Evolutionary conservation across 2,888 invertebrate genomes (phyloP).

Genomic region (Synergus umbraculus): DNA sequence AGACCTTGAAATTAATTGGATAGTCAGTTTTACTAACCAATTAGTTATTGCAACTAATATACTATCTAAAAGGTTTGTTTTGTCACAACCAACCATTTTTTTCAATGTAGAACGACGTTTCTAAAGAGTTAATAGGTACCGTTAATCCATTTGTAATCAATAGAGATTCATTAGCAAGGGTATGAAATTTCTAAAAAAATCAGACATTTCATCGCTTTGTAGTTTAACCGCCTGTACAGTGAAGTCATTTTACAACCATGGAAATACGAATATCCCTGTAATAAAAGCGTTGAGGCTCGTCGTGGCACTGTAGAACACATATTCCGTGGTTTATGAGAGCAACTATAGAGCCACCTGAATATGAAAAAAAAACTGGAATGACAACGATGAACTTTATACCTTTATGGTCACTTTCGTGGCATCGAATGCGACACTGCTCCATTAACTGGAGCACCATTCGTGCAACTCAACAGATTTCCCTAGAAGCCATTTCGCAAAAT

Average conservation of each 20-base stretch:
- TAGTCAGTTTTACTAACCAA: too few species aligned
- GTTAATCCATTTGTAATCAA: neutral
- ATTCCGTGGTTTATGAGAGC: constrained; percentile 4
- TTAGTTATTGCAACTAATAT: too few species aligned
- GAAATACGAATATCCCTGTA: constrained; percentile 28
- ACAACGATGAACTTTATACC: constrained; percentile 27
- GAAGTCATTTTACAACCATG: constrained; percentile 14
- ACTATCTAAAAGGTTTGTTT: too few species aligned
- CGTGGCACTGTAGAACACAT: neutral
- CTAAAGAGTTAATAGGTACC: neutral
- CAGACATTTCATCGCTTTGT: neutral
- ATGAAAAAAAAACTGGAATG: constrained; percentile 25
- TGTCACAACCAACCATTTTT: too few species aligned
- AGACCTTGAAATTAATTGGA: too few species aligned
- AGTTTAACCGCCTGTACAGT: neutral
- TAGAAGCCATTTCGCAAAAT: constrained; percentile 1
- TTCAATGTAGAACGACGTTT: too few species aligned
- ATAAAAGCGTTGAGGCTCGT: constrained; percentile 34
- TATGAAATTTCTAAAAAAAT: constrained; percentile 8
- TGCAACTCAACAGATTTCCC: constrained; percentile 20
- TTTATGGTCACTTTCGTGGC: constrained; percentile 23
- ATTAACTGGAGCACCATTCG: constrained; percentile 24
- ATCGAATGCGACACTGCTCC: constrained; percentile 25
- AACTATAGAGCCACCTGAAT: neutral
- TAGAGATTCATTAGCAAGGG: neutral